Evolutionary conservation across 1,140 invertebrate genomes (phyloP), one percentile per base, ranked within the genome.

Genomic region (Conus ventricosus): DNA sequence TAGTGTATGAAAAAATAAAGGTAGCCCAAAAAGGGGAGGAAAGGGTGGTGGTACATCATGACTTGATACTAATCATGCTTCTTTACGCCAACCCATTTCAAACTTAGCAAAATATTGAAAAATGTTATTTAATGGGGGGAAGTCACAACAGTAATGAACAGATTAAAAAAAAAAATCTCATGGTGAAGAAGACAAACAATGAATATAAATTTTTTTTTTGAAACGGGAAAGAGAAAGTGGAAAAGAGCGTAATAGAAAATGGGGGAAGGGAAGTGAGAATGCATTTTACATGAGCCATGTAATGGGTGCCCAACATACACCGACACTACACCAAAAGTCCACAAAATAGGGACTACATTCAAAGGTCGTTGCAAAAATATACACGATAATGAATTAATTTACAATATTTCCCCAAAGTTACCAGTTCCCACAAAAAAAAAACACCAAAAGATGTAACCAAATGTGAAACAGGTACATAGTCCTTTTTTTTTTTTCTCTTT

Each of bases 331-430:
- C 82, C 57, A 57, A 87, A 25, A 87, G 85, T 71, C 75, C 67
- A 80, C 20, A 57, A 13, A n/a, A 53, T 54, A 51, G 15, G 51
- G 39, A 87, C 85, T 71, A 80, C 85, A 87, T 87, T 87, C 85
- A 87, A 80, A 87, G 75, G 85, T 87, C 85, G 85, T 87, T 87
- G 85, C 85, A 87, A 87, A 87, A 87, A 87, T 87, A 87, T 87
- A 87, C 85, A 87, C 63, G 57, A 87, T 78, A 87, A 87, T 87
- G 53, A 80, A 78, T 75, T 87, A 87, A 87, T 75, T 75, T 87
- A 87, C 85, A 87, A 87, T 75, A 23, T 78, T 71, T 85, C 55
- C 25, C 20, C 51, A 54, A 87, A 55, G 27, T 53, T 57, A 87
- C 85, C 85, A 87, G 53, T 87, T 87, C 85, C 85, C 85, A 87